Conservation (phyloP, 2,113 vertebrate species). For the Scopus umbretta region DNA sequence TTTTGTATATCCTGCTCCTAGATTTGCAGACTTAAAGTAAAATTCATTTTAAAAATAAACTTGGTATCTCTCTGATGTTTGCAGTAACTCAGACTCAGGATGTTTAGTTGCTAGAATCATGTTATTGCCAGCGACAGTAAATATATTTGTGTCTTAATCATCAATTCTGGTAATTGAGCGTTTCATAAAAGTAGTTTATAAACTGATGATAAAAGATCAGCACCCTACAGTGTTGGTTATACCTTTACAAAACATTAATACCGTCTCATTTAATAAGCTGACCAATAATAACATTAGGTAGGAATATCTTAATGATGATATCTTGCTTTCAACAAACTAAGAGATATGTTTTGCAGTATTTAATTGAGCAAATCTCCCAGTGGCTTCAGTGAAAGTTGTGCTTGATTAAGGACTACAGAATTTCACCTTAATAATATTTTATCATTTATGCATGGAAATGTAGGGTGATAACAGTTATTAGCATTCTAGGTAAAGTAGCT, state of each 20-base stretch:
- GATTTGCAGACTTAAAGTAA: neutral
- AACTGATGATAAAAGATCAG: slow-evolving; percentile 46
- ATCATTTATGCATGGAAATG: slow-evolving; percentile 66
- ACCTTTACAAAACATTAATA: slow-evolving; percentile 28
- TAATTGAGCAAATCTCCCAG: slow-evolving; percentile 46
- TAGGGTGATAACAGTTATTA: slow-evolving; percentile 62
- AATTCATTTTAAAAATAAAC: neutral
- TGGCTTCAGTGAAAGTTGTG: slow-evolving; percentile 25
- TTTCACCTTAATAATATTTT: slow-evolving; percentile 65
- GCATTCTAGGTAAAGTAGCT: slow-evolving; percentile 69
- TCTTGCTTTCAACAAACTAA: slow-evolving; percentile 63
- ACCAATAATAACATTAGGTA: slow-evolving; percentile 56
- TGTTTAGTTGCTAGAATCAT: neutral
- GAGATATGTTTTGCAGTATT: slow-evolving; percentile 27
- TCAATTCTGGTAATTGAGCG: slow-evolving; percentile 18
- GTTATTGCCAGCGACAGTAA: neutral
- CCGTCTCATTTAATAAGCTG: slow-evolving; percentile 45
- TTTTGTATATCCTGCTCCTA: neutral
- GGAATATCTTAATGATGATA: slow-evolving; percentile 43
- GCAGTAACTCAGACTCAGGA: neutral
- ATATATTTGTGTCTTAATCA: neutral
- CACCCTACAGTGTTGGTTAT: slow-evolving; percentile 15
- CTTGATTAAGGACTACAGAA: slow-evolving; percentile 54
- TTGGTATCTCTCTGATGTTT: neutral
- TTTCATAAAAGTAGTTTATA: slow-evolving; percentile 24